Evolutionary conservation across 1,140 invertebrate species (phyloP).

Genomic region (Drosophila ohnishii): DNA sequence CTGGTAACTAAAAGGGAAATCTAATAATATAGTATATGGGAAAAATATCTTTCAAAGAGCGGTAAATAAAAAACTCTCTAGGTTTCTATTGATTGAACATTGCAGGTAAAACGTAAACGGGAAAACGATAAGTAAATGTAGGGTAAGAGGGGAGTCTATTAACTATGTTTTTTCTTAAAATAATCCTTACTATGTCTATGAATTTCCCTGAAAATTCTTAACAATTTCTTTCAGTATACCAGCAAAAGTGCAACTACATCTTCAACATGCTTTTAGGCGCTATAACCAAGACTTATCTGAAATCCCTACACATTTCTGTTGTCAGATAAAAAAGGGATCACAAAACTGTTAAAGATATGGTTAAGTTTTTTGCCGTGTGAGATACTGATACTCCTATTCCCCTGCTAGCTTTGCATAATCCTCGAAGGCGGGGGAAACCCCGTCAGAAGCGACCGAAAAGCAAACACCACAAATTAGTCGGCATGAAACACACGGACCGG

Average conservation of each 20-base stretch:
- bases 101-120: too few species aligned
- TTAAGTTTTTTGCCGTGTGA: conserved; percentile 47
- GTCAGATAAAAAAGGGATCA: conserved; percentile 8
- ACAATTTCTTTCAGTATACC: background rate
- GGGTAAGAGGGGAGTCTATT: too few species aligned
- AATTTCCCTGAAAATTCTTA: background rate
- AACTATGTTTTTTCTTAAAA: background rate
- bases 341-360: conserved; percentile 5
- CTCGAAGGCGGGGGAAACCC: background rate
- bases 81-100: too few species aligned
- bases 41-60: background rate
- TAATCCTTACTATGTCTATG: background rate
- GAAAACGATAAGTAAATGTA: background rate
- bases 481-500: conserved; percentile 51
- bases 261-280: conserved; percentile 6
- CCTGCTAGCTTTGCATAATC: conserved; percentile 22
- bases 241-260: background rate
- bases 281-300: background rate
- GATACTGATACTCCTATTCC: conserved; percentile 59
- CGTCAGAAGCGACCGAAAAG: conserved; percentile 60
- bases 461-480: conserved; percentile 80
- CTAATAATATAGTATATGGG: too few species aligned
- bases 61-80: too few species aligned
- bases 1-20: background rate
- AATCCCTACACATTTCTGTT: conserved; percentile 3